Base-by-base conservation (phyloP, 23 tunicate species). In the Aplidium turbinatum region DNA sequence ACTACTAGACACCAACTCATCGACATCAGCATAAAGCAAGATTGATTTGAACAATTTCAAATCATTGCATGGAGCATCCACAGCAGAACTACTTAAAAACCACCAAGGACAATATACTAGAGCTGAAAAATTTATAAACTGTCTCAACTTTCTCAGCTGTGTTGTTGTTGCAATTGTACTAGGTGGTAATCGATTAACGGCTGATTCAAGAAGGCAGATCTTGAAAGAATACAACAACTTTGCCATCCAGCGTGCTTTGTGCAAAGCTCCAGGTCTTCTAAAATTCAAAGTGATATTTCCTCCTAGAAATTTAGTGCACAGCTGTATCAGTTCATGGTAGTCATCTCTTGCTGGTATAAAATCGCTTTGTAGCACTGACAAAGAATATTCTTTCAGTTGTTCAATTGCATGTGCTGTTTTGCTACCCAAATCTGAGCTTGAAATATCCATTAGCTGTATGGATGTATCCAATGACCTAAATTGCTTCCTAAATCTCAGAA, bases 251-350 rank as follows among this genome's bases (percentile, higher is more conserved):
- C n/a, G 22, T n/a, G n/a, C 21, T 54, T 11, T n/a, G 60, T 54
- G 60, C 23, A 54, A 54, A 11, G 60, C 22, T 54, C 23, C 60
- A 11, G 60, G 60, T 54, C 60, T 54, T 11, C 21, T n/a, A 54
- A 54, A 54, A n/a, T 54, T 13, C 22, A 54, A 54, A 54, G 60
- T 54, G 23, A 54, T 54, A 6, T 54, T 54, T 54, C 60, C 48
- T 42, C 48, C 60, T 54, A 54, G 60, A 54, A 54, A n/a, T 54
- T 54, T 54, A 54, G 23, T 54, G 60, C 60, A 54, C 60, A 54
- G 60, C 23, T 54, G 60, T 54, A 54, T 54, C 60, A 54, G 60
- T 54, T 54, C 60, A 54, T 54, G 60, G 60, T 54, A 54, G 60
- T 54, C 60, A n/a, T 54, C 60, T 60, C 67, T 26, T 54, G 60